These are phyloP conservation scores for Enteromius unitaeniatus DNA, from an alignment of 2,797 vertebrate species.

Conservation along the genomic window DNA sequence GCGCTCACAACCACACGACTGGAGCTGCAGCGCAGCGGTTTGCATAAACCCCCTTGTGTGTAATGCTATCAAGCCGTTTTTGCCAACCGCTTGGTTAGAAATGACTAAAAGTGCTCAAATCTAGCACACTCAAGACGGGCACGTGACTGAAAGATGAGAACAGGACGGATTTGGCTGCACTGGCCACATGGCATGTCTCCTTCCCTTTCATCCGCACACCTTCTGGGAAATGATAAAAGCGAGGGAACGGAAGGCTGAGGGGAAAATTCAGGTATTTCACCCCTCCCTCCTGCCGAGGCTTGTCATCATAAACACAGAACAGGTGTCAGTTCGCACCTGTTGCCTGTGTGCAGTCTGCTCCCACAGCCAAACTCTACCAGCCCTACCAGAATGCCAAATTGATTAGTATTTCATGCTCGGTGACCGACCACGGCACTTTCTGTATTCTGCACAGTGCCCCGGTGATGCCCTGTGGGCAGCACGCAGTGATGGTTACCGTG, in stretches of 20 bases:
- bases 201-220: slow-evolving; percentile 28
- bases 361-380: slow-evolving; percentile 11
- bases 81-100: slow-evolving; percentile 6
- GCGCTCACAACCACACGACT: neutral
- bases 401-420: slow-evolving; percentile 37
- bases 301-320: slow-evolving; percentile 53
- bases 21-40: neutral
- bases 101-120: slow-evolving; percentile 13
- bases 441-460: slow-evolving; percentile 24
- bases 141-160: slow-evolving; percentile 2
- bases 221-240: slow-evolving; percentile 41
- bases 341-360: slow-evolving; percentile 42
- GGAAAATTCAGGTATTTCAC: slow-evolving; percentile 38
- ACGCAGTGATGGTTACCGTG: neutral
- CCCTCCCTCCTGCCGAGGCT: slow-evolving; percentile 12
- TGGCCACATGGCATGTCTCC: neutral
- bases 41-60: slow-evolving; percentile 15
- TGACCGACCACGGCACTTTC: neutral
- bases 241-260: neutral
- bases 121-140: neutral
- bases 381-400: slow-evolving; percentile 37
- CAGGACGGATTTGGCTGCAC: slow-evolving; percentile 6
- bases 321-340: slow-evolving; percentile 55
- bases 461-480: slow-evolving; percentile 18
- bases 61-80: slow-evolving; percentile 29